Conservation (phyloP, 2,797 vertebrate genomes). For the Spheniscus humboldti region DNA sequence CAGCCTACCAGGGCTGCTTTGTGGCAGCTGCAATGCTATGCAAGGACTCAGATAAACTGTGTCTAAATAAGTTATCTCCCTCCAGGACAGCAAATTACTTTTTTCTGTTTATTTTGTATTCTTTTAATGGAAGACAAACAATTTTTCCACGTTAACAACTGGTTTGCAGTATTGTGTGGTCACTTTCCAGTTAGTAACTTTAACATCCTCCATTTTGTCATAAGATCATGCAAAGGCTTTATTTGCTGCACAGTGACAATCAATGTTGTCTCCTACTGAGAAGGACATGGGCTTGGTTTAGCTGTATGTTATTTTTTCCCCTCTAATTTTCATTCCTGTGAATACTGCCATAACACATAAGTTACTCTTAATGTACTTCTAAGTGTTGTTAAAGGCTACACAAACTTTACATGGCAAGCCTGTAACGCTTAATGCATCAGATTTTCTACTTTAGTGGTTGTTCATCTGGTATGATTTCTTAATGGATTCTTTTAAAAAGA, state of each 20-base stretch:
- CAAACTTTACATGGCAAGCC: slow-evolving; percentile 43
- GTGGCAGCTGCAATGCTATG: neutral
- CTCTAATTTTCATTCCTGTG: slow-evolving; percentile 34
- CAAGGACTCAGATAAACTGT: neutral
- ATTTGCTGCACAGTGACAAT: neutral
- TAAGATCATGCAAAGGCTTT: neutral
- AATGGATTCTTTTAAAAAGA: slow-evolving; percentile 65
- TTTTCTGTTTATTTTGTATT: neutral
- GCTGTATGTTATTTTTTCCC: neutral
- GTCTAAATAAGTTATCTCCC: neutral
- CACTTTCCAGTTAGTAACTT: neutral
- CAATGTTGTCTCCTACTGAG: neutral
- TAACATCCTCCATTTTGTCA: neutral
- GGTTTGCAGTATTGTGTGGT: neutral
- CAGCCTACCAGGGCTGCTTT: neutral
- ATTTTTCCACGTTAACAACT: neutral
- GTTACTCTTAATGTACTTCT: slow-evolving; percentile 42
- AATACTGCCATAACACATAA: slow-evolving; percentile 14
- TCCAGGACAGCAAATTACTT: neutral
- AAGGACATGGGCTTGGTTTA: neutral
- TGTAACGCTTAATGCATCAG: slow-evolving; percentile 44
- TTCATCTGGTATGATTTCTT: slow-evolving; percentile 56
- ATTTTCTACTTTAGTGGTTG: slow-evolving; percentile 40
- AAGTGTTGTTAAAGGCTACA: slow-evolving; percentile 59
- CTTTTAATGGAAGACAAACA: neutral